Conservation (phyloP, 2,888 invertebrate genomes). For the Rhingia campestris region DNA sequence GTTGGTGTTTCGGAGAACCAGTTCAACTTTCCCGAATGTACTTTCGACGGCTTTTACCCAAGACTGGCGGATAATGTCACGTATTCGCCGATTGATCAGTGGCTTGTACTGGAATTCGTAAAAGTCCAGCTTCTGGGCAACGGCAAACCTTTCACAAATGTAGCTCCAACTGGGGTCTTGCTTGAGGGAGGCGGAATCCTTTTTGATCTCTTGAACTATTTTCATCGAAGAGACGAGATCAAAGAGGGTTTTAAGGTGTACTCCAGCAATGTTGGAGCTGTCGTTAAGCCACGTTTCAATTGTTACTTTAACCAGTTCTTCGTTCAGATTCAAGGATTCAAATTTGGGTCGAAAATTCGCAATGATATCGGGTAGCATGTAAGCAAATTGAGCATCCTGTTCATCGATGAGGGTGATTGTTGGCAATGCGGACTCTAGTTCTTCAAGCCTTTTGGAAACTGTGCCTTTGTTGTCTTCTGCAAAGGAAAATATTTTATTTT, state of each 20-base stretch:
- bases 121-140: slow-evolving; percentile 85
- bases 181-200: slow-evolving; percentile 87
- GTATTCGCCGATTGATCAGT: slow-evolving; percentile 87
- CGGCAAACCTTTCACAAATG: slow-evolving; percentile 85
- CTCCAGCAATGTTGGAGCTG: slow-evolving; percentile 85
- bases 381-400: slow-evolving; percentile 84
- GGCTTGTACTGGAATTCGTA: slow-evolving; percentile 90
- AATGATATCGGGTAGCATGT: slow-evolving; percentile 85
- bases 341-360: slow-evolving; percentile 80
- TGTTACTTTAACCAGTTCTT: slow-evolving; percentile 81
- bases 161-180: slow-evolving; percentile 86
- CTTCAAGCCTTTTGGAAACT: slow-evolving; percentile 83
- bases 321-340: slow-evolving; percentile 76
- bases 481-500: not conserved
- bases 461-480: slow-evolving; percentile 82
- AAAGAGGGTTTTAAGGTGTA: slow-evolving; percentile 85
- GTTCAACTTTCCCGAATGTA: slow-evolving; percentile 83
- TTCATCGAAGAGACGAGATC: slow-evolving; percentile 88
- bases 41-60: slow-evolving; percentile 81
- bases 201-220: slow-evolving; percentile 88
- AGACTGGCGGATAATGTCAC: slow-evolving; percentile 84
- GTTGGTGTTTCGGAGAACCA: slow-evolving; percentile 80
- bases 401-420: slow-evolving; percentile 85
- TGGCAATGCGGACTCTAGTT: slow-evolving; percentile 83
- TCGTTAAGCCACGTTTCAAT: slow-evolving; percentile 87